phyloP scores from a whole-genome alignment of 2,113 vertebrate species.

The Anguilla japonica region DNA sequence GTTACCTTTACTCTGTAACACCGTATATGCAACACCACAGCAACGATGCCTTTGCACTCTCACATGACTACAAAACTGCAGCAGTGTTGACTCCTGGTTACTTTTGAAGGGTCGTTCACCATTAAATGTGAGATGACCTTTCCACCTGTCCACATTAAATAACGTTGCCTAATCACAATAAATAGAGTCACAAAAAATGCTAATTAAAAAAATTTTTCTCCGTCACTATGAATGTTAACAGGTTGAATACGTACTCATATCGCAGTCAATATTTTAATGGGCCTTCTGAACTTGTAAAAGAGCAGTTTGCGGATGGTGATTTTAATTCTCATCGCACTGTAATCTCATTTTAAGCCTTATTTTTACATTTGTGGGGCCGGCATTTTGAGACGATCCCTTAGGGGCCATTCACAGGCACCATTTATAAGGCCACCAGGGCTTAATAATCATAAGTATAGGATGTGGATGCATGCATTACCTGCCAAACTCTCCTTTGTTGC shows the following conservation, averaged over 20 bases:
- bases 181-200: background rate
- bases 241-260: background rate
- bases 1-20: no score
- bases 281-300: background rate
- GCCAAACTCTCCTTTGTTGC: conserved; percentile 1
- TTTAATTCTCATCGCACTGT: background rate
- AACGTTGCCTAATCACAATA: background rate
- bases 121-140: background rate
- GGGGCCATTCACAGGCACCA: background rate
- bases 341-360: background rate
- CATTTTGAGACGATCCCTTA: background rate
- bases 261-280: background rate
- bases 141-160: background rate
- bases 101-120: no score
- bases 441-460: background rate
- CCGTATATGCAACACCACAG: background rate
- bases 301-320: background rate
- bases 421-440: conserved; percentile 15
- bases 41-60: background rate
- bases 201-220: background rate
- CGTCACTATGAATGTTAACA: background rate
- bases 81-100: no score
- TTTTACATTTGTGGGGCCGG: conserved; percentile 2
- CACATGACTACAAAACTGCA: no score
- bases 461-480: background rate